Percentiles rank a stretch among this genome's conserved stretches.
Evolutionary conservation across 2,113 vertebrate species (phyloP).

Genomic region (Cranoglanis bouderius): DNA sequence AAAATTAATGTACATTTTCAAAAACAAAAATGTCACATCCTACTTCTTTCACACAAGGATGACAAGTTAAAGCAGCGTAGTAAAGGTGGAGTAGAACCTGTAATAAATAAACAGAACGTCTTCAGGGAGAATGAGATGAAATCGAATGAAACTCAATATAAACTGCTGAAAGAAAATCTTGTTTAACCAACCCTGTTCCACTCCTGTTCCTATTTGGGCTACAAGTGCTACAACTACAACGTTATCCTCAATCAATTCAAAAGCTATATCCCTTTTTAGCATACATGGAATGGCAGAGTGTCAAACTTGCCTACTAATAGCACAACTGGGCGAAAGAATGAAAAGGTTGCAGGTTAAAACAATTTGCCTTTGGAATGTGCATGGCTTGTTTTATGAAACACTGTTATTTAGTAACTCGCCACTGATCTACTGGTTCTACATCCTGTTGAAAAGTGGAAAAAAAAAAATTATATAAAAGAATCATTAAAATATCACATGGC

Average conservation of each 20-base stretch:
- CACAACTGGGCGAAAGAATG: background rate
- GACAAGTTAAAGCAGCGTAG: constrained; percentile 75
- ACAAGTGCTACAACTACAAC: background rate
- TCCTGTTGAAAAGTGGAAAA: background rate
- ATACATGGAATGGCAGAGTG: background rate
- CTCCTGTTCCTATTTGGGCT: constrained; percentile 5
- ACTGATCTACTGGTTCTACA: constrained; percentile 1
- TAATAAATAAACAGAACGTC: constrained; percentile 79
- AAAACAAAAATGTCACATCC: constrained; percentile 49
- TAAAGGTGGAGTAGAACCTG: constrained; percentile 69
- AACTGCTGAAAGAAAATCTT: background rate
- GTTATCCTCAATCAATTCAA: background rate
- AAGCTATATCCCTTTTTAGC: background rate
- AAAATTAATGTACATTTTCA: constrained; percentile 34
- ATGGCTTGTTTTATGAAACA: constrained; percentile 18
- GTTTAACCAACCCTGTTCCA: background rate
- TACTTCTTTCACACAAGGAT: constrained; percentile 67
- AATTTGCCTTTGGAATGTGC: constrained; percentile 19
- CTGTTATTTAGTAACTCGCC: constrained; percentile 16
- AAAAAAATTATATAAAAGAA: constrained; percentile 29
- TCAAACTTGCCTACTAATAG: constrained; percentile 21
- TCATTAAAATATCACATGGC: constrained; percentile 47
- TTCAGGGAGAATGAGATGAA: constrained; percentile 15
- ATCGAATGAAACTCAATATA: constrained; percentile 59
- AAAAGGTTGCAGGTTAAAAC: constrained; percentile 11